Percentiles rank a stretch among this genome's conserved stretches.
Evolutionary conservation across 2,113 vertebrate genomes (phyloP).

Genomic region (Barbus barbus): DNA sequence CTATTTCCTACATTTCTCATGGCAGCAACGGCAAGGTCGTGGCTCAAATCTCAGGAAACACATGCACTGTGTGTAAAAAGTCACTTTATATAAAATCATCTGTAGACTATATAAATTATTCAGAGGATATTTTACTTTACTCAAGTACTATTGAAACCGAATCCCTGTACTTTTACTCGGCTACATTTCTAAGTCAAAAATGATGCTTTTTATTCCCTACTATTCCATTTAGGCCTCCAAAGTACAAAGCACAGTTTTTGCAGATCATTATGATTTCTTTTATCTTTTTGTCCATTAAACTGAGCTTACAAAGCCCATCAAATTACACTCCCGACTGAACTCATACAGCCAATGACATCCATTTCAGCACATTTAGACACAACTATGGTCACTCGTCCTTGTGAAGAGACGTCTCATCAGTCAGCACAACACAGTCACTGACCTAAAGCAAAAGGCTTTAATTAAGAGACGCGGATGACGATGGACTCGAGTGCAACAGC

Average conservation of each 20-base stretch:
- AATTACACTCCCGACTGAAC: not conserved
- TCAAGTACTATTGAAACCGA: not conserved
- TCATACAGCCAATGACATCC: not conserved
- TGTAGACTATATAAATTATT: not conserved
- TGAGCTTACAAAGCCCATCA: not conserved
- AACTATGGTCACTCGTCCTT: not conserved
- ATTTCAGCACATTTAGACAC: not conserved
- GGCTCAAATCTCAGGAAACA: not conserved
- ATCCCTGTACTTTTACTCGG: not conserved
- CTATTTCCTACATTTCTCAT: not conserved
- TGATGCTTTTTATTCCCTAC: not conserved
- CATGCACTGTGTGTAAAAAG: not conserved
- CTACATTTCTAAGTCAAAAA: not conserved
- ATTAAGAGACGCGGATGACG: not conserved
- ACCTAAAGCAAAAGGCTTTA: not conserved
- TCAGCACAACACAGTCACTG: not conserved
- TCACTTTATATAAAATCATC: not conserved
- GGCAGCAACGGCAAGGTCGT: not conserved
- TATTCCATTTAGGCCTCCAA: not conserved
- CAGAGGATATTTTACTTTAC: not conserved
- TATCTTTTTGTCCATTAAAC: not conserved
- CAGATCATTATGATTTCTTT: not conserved
- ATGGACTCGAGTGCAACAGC: not conserved
- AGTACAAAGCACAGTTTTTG: not conserved
- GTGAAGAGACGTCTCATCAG: not conserved